These are phyloP conservation scores for Xenentodon cancila DNA, from an alignment of 2,797 vertebrate species.

Conservation along the genomic window DNA sequence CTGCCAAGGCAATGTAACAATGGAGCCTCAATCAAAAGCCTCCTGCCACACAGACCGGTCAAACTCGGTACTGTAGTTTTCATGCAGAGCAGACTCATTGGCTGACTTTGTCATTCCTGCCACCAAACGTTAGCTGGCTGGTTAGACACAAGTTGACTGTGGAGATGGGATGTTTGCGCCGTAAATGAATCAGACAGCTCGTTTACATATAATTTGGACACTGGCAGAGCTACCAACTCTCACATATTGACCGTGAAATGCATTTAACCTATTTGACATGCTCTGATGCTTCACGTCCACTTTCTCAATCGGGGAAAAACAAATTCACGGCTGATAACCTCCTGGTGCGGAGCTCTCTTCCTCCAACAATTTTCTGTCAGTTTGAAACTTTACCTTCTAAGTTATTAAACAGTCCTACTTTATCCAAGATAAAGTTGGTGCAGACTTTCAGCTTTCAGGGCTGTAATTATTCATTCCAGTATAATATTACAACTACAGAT, in stretches of 20 bases:
- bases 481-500: not conserved
- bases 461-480: not conserved
- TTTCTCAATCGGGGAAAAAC: constrained; percentile 7
- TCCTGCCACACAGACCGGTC: not conserved
- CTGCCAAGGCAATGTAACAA: not conserved
- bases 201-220: not conserved
- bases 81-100: constrained; percentile 3
- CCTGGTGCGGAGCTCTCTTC: not conserved
- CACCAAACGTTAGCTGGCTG: not conserved
- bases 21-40: constrained; percentile 2
- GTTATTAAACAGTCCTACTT: too few species aligned
- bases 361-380: too few species aligned
- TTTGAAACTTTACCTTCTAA: too few species aligned
- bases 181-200: constrained; percentile 7
- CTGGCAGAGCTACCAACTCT: constrained; percentile 8
- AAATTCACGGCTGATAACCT: constrained; percentile 1
- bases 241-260: constrained; percentile 10
- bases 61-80: not conserved
- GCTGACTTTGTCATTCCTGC: not conserved
- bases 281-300: not conserved
- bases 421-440: too few species aligned
- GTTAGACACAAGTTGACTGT: not conserved
- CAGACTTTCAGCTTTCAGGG: not conserved
- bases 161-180: not conserved
- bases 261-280: not conserved